Conservation (phyloP, 2,888 invertebrate species). For the Heterodera filipjevi region DNA sequence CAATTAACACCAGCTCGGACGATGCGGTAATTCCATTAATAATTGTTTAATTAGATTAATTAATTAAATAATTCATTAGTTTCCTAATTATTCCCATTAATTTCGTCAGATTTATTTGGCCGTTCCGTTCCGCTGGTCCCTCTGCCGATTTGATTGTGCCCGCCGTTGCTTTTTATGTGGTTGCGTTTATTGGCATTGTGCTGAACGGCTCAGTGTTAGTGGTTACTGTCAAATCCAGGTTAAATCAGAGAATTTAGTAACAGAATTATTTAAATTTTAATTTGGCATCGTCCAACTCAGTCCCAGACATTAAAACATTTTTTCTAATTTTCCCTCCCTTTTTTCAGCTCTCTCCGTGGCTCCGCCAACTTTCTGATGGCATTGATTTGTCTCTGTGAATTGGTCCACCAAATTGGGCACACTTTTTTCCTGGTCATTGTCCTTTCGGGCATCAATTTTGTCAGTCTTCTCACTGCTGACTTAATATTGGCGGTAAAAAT, state of each 20-base stretch:
- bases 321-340: no score
- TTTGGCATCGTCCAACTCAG: no score
- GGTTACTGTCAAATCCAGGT: neutral
- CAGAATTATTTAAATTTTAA: neutral
- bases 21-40: neutral
- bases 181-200: neutral
- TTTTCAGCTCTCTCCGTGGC: conserved; percentile 7
- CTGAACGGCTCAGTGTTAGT: neutral
- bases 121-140: neutral
- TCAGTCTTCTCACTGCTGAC: neutral
- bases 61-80: no score
- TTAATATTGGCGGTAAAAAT: neutral
- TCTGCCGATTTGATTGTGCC: conserved; percentile 4
- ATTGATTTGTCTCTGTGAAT: neutral
- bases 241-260: no score
- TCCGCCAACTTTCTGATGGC: conserved; percentile 13
- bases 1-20: no score
- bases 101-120: neutral
- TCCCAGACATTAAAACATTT: no score
- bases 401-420: conserved; percentile 12
- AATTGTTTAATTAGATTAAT: no score
- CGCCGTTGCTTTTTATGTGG: neutral
- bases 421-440: neutral
- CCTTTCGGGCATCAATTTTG: neutral
- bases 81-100: no score